Evolutionary conservation across 2,888 invertebrate species (phyloP).

Genomic region (Aphidius colemani): DNA sequence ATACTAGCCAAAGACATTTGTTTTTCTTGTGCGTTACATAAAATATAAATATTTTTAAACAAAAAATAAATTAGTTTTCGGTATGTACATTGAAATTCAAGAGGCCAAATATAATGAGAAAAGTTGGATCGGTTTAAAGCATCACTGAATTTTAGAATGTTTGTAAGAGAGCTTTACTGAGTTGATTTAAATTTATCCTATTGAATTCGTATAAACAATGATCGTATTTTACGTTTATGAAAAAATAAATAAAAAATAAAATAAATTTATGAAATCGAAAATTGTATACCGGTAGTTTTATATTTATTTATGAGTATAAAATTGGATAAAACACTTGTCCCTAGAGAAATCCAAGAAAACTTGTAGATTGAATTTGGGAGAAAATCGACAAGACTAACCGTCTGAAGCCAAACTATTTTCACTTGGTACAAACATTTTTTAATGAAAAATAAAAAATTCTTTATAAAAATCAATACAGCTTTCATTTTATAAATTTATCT

Average conservation of each 20-base stretch:
- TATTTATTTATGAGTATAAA: slow-evolving; percentile 33
- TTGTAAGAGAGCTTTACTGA: background rate
- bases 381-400: slow-evolving; percentile 12
- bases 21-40: too few species aligned
- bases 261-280: too few species aligned
- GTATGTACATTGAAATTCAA: slow-evolving; percentile 12
- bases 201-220: slow-evolving; percentile 29
- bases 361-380: slow-evolving; percentile 32
- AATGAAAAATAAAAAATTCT: too few species aligned
- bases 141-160: background rate
- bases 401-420: slow-evolving; percentile 5
- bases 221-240: background rate
- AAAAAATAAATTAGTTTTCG: slow-evolving; percentile 8
- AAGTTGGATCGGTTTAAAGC: slow-evolving; percentile 40
- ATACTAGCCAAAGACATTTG: too few species aligned
- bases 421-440: slow-evolving; percentile 3
- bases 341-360: slow-evolving; percentile 28
- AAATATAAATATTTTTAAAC: slow-evolving; percentile 3
- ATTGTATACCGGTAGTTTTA: too few species aligned
- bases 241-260: too few species aligned
- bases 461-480: too few species aligned
- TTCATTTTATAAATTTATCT: too few species aligned
- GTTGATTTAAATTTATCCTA: slow-evolving; percentile 9
- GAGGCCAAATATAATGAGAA: slow-evolving; percentile 43
- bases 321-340: slow-evolving; percentile 24